Evolutionary conservation across 2,797 vertebrate species (phyloP), one percentile per base, ranked within the genome.

Genomic region (Sternotherus odoratus): DNA sequence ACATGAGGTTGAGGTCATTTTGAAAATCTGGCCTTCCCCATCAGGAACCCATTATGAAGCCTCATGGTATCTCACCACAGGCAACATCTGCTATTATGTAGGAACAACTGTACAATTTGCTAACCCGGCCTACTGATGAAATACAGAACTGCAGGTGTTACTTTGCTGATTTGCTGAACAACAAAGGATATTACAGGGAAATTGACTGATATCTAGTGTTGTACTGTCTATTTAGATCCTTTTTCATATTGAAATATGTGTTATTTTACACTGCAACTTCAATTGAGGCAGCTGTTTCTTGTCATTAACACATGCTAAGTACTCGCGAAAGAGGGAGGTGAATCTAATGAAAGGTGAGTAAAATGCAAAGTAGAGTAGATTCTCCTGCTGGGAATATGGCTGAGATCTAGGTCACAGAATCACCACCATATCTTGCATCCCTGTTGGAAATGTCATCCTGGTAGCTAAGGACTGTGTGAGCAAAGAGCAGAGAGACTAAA

Each of bases 41-140:
- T 33, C 10, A 2, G 16, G 48, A 53, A 12, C 19, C 2, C 0
- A 0, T 0, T 1, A 39, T 1, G 0, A 1, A 12, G 5, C 30
- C 2, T 28, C 6, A 7, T 56, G 72, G 4, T 10, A 43, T 63
- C 39, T 33, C 30, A 82, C 46, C 30, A 83, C 57, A 19, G 75
- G 2, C 30, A 13, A 33, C 33, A 6, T 4, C 39, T 82, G 54
- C 24, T 2, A 5, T 7, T 43, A 30, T 1, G 11, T 46, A 4
- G 33, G 7, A 1, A n/a, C 30, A 33, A 21, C 85, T 36, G 69
- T 19, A 91, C 43, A 69, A 88, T 63, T 93, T 75, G 86, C 56
- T 94, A 96, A 94, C 95, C 89, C 96, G 95, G 96, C 75, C 97
- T 97, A 74, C 93, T 91, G 96, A 80, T 51, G 86, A 26, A 87